These are phyloP conservation scores for Hyperoplus lanceolatus DNA, from an alignment of 2,797 vertebrate genomes.

Conservation along the genomic window DNA sequence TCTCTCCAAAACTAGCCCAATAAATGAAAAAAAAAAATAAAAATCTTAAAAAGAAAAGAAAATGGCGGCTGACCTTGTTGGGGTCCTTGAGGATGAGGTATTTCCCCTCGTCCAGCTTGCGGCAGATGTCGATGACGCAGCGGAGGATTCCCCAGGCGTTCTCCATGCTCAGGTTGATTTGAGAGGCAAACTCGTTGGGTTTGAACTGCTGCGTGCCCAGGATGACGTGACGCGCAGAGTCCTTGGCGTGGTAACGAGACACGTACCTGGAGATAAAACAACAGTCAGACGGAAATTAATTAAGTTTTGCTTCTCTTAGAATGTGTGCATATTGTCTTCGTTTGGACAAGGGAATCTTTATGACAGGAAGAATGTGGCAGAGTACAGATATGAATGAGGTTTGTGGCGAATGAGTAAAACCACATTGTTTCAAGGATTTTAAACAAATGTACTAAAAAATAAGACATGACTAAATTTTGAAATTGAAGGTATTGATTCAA, in stretches of 20 bases:
- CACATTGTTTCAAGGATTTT: too few relatives aligned
- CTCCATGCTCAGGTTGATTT: slow-evolving; percentile 99
- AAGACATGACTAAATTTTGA: too few relatives aligned
- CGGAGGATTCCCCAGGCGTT: slow-evolving; percentile 99
- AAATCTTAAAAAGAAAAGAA: accelerated
- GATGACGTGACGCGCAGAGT: slow-evolving; percentile 95
- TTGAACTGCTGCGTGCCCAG: slow-evolving; percentile 99
- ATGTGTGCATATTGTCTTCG: not conserved
- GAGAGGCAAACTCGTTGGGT: slow-evolving; percentile 98
- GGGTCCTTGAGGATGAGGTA: slow-evolving; percentile 99
- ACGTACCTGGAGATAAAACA: slow-evolving; percentile 87
- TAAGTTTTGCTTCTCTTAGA: not conserved
- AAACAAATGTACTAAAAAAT: too few relatives aligned
- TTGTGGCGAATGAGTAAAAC: not conserved
- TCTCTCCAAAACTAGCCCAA: too few relatives aligned
- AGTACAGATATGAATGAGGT: not conserved
- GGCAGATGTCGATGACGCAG: slow-evolving; percentile 98
- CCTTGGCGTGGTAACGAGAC: slow-evolving; percentile 97
- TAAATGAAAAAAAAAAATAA: too few relatives aligned
- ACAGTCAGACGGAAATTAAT: not conserved
- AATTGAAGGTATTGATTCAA: too few relatives aligned
- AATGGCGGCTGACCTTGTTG: slow-evolving; percentile 89
- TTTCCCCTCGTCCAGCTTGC: slow-evolving; percentile 98
- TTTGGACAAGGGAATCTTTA: not conserved
- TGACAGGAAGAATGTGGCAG: not conserved